Evolutionary conservation across 2,113 vertebrate species (phyloP), one percentile per base, ranked within the genome.

Genomic region (Coreoperca whiteheadi): DNA sequence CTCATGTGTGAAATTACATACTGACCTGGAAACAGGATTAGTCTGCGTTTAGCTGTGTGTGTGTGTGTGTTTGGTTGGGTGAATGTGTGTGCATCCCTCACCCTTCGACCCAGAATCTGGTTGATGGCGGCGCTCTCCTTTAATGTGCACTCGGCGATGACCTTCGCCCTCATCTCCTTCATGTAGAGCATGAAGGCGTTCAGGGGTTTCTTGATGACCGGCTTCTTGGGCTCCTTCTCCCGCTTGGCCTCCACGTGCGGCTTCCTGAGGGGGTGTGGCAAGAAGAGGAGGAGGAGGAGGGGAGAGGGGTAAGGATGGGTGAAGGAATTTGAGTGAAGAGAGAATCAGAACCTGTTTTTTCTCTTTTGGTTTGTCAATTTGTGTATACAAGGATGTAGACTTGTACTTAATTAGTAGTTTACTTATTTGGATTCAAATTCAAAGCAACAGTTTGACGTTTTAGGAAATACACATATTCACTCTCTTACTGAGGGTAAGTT

Each of bases 131-230:
- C 98, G 1, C 98, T 99, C 94, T 99, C 98, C 87, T 99, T 99
- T 95, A 99, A 96, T 46, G 98, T 99, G 94, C 98, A 99, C 79
- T 99, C 98, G 0, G 98, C 98, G 3, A 99, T 99, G 88, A 99
- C 98, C 91, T 99, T 99, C 0, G 98, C 98, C 90, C 98, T 95
- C 98, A 99, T 99, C 94, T 99, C 98, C 96, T 99, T 99, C 98
- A 99, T 99, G 95, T 99, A 99, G 61, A 99, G 96, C 98, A 99
- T 99, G 94, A 99, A 99, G 81, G 98, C 98, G 0, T 99, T 99
- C 89, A 99, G 94, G 14, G 98, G 98, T 86, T 99, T 99, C 96
- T 99, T 99, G 92, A 99, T 99, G 68, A 98, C 97, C 11, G 98
- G 97, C 91, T 99, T 99, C 95, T 99, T 99, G 66, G 96, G 96